Evolutionary conservation across 2,888 invertebrate genomes (phyloP).

Genomic region (Chloromyia formosa): DNA sequence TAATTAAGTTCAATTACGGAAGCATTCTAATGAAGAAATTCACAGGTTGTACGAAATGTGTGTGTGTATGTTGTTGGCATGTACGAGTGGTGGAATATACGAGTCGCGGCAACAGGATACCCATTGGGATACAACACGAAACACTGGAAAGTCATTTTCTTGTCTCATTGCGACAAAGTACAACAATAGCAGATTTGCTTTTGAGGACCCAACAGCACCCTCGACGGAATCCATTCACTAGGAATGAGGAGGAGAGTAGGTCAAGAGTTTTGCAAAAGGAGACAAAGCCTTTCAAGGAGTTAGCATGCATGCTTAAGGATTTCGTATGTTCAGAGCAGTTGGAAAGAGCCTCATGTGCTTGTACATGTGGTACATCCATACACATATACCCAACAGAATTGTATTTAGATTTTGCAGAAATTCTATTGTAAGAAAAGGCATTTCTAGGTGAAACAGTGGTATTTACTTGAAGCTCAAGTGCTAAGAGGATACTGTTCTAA

Average conservation of each 20-base stretch:
- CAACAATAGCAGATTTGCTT: background rate
- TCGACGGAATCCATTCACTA: background rate
- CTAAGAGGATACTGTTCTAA: background rate
- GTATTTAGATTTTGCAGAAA: background rate
- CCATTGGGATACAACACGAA: no score
- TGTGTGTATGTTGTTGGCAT: background rate
- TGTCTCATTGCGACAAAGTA: background rate
- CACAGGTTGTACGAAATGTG: background rate
- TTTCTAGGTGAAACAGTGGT: background rate
- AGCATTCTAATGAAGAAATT: constrained; percentile 29
- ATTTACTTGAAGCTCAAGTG: constrained; percentile 1
- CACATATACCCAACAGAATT: background rate
- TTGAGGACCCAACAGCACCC: background rate
- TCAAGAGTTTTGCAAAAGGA: constrained; percentile 15
- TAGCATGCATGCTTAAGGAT: constrained; percentile 2
- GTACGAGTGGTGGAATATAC: background rate
- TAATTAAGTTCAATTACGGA: constrained; percentile 40
- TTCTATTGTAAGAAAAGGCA: constrained; percentile 4
- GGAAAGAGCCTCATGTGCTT: background rate
- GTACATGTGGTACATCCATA: background rate
- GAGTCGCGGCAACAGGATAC: background rate
- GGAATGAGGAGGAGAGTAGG: constrained; percentile 5
- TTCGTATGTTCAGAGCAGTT: no score
- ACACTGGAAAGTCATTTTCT: constrained; percentile 5
- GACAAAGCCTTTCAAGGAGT: constrained; percentile 17